Evolutionary conservation across 2,113 vertebrate species (phyloP), one percentile per base, ranked within the genome.

Genomic region (Sturnus vulgaris): DNA sequence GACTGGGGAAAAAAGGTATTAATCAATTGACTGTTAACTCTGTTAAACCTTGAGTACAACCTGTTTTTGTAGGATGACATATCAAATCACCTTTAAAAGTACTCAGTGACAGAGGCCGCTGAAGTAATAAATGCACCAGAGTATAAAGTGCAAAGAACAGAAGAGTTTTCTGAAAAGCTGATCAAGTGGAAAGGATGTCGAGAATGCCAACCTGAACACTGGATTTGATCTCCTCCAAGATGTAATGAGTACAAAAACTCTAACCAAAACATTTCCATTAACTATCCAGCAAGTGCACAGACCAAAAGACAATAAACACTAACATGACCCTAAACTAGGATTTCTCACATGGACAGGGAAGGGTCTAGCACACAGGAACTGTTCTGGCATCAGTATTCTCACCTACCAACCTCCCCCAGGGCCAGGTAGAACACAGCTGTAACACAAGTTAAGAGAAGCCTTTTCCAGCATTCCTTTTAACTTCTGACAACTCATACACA

Each of bases 211-310:
- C n/a, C 4, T 70, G 40, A 89, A 69, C n/a, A 33, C 0, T 64
- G 56, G 50, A 78, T 84, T 63, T 84, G 39, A 80, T 56, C 18
- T 44, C 10, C 46, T 72, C 22, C 18, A 69, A 69, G 40, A 63
- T 20, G 12, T 14, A 73, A 49, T 4, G 13, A 77, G 59, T 35
- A 63, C 28, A 80, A 69, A 76, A 87, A 25, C 23, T 15, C n/a
- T 37, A 42, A 76, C 22, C 39, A 64, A 75, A 84, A 17, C 15
- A 56, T 10, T 82, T 27, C 17, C n/a, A n/a, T 42, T 79, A 63
- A 35, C 40, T 66, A 19, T 7, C 63, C 39, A 68, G 53, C 44
- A 47, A 0, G 0, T 30, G 68, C 53, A 23, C 0, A 0, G 35
- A 63, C 18, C 46, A 71, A 14, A 56, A 52, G 5, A 59, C 24